A percentile compares a stretch with the other conserved stretches of the same genome.
Conservation (phyloP, 2,113 vertebrate species). For the Anarrhichthys ocellatus region DNA sequence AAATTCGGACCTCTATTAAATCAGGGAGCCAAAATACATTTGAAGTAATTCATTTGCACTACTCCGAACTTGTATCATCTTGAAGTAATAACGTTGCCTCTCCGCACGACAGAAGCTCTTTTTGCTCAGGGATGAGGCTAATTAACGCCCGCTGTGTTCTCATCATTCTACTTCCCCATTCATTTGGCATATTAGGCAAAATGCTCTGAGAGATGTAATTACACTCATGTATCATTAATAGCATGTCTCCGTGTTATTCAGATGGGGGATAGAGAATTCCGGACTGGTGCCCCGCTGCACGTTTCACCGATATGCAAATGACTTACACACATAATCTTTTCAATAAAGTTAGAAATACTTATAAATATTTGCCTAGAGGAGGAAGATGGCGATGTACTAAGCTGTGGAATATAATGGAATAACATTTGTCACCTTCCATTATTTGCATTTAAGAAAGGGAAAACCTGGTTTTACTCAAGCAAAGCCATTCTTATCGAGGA, state of each 20-base stretch:
- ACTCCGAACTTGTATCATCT: conserved; percentile 47
- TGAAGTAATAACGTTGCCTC: conserved; percentile 42
- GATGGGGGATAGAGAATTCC: conserved; percentile 57
- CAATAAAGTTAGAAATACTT: conserved; percentile 63
- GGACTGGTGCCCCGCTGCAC: conserved; percentile 13
- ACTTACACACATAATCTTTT: conserved; percentile 46
- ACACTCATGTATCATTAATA: conserved; percentile 74
- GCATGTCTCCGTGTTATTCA: conserved; percentile 71
- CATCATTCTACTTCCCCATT: conserved; percentile 52
- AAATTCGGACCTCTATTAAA: conserved; percentile 57
- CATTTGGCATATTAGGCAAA: conserved; percentile 67
- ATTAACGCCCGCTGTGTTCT: conserved; percentile 60
- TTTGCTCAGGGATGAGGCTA: conserved; percentile 45
- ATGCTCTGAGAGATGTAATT: conserved; percentile 71
- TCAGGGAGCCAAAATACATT: conserved; percentile 36
- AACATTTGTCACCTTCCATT: conserved; percentile 56
- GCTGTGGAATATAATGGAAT: conserved; percentile 49
- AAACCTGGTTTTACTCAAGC: conserved; percentile 34
- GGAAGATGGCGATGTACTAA: conserved; percentile 41
- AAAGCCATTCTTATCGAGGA: conserved; percentile 55
- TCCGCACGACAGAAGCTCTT: conserved; percentile 38
- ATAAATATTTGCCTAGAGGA: conserved; percentile 55
- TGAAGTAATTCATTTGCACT: conserved; percentile 57
- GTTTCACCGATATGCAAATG: conserved; percentile 16
- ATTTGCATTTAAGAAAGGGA: conserved; percentile 64